These are phyloP conservation scores for Myrmophylax atrothorax DNA, from an alignment of 2,113 vertebrate species.

Conservation along the genomic window DNA sequence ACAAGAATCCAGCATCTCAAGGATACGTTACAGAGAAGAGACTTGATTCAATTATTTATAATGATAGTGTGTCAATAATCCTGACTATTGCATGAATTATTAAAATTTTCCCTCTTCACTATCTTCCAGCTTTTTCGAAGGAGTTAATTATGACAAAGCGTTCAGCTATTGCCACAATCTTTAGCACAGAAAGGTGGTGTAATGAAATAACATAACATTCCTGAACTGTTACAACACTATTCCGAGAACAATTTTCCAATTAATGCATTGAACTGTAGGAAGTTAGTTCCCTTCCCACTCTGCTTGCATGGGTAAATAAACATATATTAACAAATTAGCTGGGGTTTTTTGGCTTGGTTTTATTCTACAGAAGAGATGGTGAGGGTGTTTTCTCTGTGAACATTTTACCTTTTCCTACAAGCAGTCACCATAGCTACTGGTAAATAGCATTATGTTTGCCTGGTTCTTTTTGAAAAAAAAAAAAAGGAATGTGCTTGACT, in stretches of 20 bases:
- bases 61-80: slow-evolving; percentile 42
- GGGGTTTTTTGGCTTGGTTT: neutral
- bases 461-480: neutral
- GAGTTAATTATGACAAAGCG: slow-evolving; percentile 32
- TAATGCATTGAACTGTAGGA: neutral
- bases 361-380: neutral
- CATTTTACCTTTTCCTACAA: neutral
- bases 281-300: neutral
- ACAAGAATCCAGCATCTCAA: slow-evolving; percentile 42
- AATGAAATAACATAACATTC: neutral
- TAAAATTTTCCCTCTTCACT: slow-evolving; percentile 38
- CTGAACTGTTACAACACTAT: neutral
- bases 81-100: slow-evolving; percentile 47
- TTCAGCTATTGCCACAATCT: neutral
- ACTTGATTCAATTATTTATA: slow-evolving; percentile 65
- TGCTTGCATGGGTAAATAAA: neutral
- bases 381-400: neutral
- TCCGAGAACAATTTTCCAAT: neutral
- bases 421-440: slow-evolving; percentile 38
- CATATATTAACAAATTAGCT: neutral
- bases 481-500: neutral
- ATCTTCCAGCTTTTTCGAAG: slow-evolving; percentile 9
- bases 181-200: neutral
- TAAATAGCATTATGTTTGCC: slow-evolving; percentile 4
- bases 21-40: slow-evolving; percentile 17